Conservation (phyloP, 2,888 invertebrate species). For the Meiosimyza decipiens region DNA sequence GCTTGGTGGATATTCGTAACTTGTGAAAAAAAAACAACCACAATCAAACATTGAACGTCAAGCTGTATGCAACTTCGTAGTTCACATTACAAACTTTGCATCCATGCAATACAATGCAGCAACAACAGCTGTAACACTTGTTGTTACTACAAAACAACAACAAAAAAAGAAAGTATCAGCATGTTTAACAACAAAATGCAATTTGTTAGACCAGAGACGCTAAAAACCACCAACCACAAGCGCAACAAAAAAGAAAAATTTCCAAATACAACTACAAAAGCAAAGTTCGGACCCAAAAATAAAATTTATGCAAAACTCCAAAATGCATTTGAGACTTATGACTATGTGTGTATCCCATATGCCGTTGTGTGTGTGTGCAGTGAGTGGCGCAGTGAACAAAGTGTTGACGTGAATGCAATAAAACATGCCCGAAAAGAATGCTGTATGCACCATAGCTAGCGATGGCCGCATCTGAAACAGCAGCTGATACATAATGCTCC, state of each 20-base stretch:
- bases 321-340: conserved; percentile 4
- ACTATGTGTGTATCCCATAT: too few relatives aligned
- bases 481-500: conserved; percentile 23
- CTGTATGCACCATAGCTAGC: background rate
- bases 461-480: background rate
- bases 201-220: conserved; percentile 50
- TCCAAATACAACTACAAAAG: background rate
- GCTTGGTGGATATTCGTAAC: too few relatives aligned
- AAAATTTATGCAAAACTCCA: conserved; percentile 32
- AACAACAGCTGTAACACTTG: too few relatives aligned
- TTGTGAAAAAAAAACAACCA: too few relatives aligned
- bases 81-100: too few relatives aligned
- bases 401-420: conserved; percentile 44
- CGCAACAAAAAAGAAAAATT: background rate
- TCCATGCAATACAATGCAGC: too few relatives aligned
- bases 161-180: conserved; percentile 24
- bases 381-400: background rate
- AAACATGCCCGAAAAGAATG: conserved; percentile 36
- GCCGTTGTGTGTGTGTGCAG: too few relatives aligned
- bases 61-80: too few relatives aligned
- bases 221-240: conserved; percentile 2
- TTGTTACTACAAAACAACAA: too few relatives aligned
- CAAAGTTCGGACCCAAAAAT: background rate
- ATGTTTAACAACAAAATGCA: conserved; percentile 60
- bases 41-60: too few relatives aligned